Base-by-base conservation (phyloP, 1,140 invertebrate species). In the Apolygus lucorum region DNA sequence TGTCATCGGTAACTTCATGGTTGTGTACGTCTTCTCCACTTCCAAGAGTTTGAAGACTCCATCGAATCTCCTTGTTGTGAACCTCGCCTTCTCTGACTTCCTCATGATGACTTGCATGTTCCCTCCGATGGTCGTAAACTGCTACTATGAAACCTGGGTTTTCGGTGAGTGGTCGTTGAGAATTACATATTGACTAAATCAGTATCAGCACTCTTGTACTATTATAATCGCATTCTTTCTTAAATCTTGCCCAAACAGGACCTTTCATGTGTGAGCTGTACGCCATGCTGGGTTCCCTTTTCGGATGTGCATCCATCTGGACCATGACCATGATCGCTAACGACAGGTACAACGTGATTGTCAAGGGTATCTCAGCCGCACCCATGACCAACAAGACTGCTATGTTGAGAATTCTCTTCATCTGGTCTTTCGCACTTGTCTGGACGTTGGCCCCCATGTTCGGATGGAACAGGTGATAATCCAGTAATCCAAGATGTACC, bases 31-130 rank as follows among this genome's bases (percentile, higher is more conserved):
- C 71, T 95, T 94, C 78, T 82, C 83, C 22, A 84, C 85, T 2
- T 90, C 89, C 1, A 90, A 90, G 79, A 81, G 81, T 52, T 83
- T 93, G 1, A 84, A 90, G 73, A 91, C 90, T 21, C 91, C 92
- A 14, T 90, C 90, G 69, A 95, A 95, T 78, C 78, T 93, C 68
- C 82, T 93, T 28, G 88, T 93, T 13, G 85, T 93, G 52, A 95
- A 95, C 79, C 81, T 95, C 73, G 91, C 92, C 8, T 87, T 93
- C 77, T 92, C 89, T 13, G 92, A 95, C 77, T 92, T 95, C 75
- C 79, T 88, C 49, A 94, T 95, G 88, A 95, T 94, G 90, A 81
- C 88, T 68, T 79, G 79, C 68, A 92, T 92, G 88, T 85, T 88
- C 72, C 90, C 91, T 25, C 83, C 90, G 69, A 92, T 93, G 90